Conservation (phyloP, 2,113 vertebrate species). For the Columba livia region DNA sequence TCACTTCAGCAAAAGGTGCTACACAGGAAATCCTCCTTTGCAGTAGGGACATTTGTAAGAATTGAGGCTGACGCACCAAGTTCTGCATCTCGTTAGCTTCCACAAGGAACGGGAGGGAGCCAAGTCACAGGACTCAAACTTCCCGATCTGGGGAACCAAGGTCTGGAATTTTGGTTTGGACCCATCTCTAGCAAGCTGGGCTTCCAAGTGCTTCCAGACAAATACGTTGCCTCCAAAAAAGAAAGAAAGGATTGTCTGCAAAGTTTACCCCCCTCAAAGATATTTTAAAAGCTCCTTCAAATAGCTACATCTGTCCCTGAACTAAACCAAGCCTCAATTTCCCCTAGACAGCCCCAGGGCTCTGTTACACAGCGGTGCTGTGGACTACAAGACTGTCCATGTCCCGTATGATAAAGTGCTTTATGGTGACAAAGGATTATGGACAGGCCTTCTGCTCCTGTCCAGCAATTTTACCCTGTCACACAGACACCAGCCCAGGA, state of each 20-base stretch:
- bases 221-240: not conserved
- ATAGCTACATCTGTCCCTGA: not conserved
- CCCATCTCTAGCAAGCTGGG: not conserved
- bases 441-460: not conserved
- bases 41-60: not conserved
- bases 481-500: not conserved
- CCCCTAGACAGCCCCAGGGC: not conserved
- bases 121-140: not conserved
- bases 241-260: not conserved
- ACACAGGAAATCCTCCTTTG: not conserved
- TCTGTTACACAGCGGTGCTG: not conserved
- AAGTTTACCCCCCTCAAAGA: not conserved
- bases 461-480: not conserved
- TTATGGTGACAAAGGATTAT: not conserved
- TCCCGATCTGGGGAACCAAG: not conserved
- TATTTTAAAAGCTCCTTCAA: not conserved
- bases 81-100: not conserved
- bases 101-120: not conserved
- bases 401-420: not conserved
- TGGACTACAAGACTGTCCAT: not conserved
- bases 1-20: not conserved
- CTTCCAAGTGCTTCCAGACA: not conserved
- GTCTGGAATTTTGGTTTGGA: not conserved
- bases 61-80: not conserved
- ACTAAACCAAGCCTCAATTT: not conserved